Conservation (phyloP, 2,888 invertebrate genomes). For the Cephalotes varians region DNA sequence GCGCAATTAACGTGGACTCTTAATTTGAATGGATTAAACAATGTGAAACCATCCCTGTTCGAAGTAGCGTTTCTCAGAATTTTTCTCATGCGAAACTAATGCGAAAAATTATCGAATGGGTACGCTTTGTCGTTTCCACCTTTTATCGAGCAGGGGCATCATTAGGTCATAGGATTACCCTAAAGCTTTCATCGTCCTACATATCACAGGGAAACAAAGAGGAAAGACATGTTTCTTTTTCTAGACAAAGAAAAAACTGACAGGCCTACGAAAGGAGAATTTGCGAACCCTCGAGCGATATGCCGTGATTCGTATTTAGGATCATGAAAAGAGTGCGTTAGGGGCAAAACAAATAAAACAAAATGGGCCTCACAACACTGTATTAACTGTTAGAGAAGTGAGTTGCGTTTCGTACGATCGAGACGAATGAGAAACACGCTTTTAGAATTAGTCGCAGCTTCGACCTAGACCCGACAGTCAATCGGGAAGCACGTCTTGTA, state of each 20-base stretch:
- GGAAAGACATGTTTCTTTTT: conserved; percentile 58
- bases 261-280: conserved; percentile 56
- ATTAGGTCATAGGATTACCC: conserved; percentile 71
- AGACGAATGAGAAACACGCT: conserved; percentile 72
- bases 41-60: not conserved
- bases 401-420: conserved; percentile 57
- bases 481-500: conserved; percentile 52
- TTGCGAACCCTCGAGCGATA: conserved; percentile 16
- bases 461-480: conserved; percentile 61
- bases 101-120: conserved; percentile 24
- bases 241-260: conserved; percentile 55
- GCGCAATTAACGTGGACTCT: not conserved
- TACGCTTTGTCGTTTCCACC: conserved; percentile 59
- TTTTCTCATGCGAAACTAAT: conserved; percentile 9
- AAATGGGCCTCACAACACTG: conserved; percentile 73
- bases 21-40: not conserved
- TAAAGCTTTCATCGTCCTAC: conserved; percentile 80
- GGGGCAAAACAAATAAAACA: conserved; percentile 41
- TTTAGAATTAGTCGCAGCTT: conserved; percentile 72
- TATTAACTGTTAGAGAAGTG: conserved; percentile 63
- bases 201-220: conserved; percentile 76
- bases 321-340: conserved; percentile 9
- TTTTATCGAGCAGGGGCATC: conserved; percentile 68
- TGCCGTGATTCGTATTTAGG: conserved; percentile 26
- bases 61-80: conserved; percentile 35